These are phyloP conservation scores for Steinernema hermaphroditum DNA, from an alignment of 2,888 invertebrate species.

Conservation along the genomic window DNA sequence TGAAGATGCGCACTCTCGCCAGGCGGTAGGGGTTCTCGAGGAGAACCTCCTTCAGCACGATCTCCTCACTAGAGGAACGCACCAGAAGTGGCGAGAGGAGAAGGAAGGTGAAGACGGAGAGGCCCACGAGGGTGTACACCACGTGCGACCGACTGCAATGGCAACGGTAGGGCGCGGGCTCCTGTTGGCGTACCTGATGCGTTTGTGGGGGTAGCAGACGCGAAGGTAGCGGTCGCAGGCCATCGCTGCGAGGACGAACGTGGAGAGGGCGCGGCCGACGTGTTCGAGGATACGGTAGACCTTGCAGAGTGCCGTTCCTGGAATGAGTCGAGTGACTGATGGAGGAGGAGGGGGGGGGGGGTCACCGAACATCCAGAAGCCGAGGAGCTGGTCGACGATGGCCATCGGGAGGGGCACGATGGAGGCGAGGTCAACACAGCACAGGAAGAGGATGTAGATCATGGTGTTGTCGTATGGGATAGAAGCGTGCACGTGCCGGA, in stretches of 20 bases:
- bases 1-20: constrained; percentile 48
- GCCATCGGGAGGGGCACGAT: constrained; percentile 65
- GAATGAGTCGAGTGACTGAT: no score
- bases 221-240: constrained; percentile 71
- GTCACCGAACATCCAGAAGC: constrained; percentile 66
- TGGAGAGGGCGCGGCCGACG: constrained; percentile 54
- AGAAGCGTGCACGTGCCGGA: constrained; percentile 33
- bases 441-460: constrained; percentile 63
- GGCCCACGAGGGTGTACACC: constrained; percentile 38
- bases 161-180: no score
- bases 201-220: constrained; percentile 73
- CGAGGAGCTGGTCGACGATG: constrained; percentile 65
- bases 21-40: constrained; percentile 49
- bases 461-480: constrained; percentile 60
- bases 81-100: constrained; percentile 47
- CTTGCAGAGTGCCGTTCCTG: constrained; percentile 61
- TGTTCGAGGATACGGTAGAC: constrained; percentile 65
- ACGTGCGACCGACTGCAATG: constrained; percentile 37
- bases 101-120: constrained; percentile 43
- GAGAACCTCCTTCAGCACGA: constrained; percentile 46
- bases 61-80: constrained; percentile 42
- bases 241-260: constrained; percentile 56
- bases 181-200: constrained; percentile 72
- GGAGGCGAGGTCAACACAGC: constrained; percentile 60
- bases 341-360: no score